These are phyloP conservation scores for Vombatus ursinus DNA, from an alignment of 2,113 vertebrate species.

Conservation along the genomic window DNA sequence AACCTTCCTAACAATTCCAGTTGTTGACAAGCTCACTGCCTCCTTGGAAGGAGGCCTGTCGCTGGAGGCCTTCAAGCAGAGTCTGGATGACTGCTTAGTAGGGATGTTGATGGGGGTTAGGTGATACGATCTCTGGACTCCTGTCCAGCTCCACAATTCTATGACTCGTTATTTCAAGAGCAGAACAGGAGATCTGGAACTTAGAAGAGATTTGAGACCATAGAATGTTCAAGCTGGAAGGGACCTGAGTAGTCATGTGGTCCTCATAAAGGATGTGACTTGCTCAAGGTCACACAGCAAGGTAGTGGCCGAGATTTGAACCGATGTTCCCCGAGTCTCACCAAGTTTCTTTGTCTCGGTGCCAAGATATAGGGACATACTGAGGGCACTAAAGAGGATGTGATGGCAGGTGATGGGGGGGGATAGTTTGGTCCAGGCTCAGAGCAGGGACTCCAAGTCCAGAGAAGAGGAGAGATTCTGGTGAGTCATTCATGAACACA, in stretches of 20 bases:
- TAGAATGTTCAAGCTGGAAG: background rate
- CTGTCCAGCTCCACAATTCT: background rate
- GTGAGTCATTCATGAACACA: background rate
- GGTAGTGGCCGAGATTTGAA: background rate
- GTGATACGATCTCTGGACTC: conserved; percentile 7
- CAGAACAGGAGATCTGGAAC: conserved; percentile 1
- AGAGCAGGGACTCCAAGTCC: background rate
- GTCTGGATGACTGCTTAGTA: background rate
- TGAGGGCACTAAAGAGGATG: background rate
- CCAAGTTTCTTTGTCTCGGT: background rate
- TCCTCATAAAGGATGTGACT: background rate
- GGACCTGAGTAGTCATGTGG: background rate
- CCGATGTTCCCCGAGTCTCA: background rate
- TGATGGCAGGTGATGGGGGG: background rate
- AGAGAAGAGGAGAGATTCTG: background rate
- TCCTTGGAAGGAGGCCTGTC: background rate
- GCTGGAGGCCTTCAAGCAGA: conserved; percentile 11
- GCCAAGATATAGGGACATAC: background rate
- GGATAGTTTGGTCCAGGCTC: background rate
- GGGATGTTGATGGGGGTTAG: background rate
- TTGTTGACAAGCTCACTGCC: background rate
- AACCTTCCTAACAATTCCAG: background rate
- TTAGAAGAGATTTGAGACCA: background rate
- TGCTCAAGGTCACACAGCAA: background rate
- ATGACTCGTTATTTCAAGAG: background rate